A percentile compares a stretch with the other conserved stretches of the same genome.
Conservation (phyloP, 2,888 invertebrate species). For the Orchesellides sinensis region DNA sequence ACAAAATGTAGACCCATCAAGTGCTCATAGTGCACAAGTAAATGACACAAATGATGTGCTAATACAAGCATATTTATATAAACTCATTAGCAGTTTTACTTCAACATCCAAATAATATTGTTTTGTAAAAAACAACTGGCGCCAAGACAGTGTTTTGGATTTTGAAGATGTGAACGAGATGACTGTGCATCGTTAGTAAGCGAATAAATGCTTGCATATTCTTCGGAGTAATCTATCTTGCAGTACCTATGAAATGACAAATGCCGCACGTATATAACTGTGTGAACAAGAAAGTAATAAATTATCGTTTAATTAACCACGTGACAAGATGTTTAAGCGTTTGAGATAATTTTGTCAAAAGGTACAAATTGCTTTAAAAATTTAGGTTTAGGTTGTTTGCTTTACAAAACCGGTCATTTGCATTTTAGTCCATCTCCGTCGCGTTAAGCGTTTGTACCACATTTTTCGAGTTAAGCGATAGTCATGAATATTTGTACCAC, state of each 20-base stretch:
- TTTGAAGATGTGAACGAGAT: not conserved
- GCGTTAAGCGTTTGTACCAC: not conserved
- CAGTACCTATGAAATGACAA: not conserved
- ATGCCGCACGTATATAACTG: not conserved
- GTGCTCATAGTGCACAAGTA: no score
- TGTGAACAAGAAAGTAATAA: conserved; percentile 2
- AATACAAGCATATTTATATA: no score
- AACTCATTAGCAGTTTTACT: no score
- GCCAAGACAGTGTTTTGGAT: not conserved
- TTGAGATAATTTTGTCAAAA: no score
- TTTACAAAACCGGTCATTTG: not conserved
- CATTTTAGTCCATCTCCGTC: not conserved
- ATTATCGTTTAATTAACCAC: conserved; percentile 17
- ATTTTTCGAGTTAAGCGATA: not conserved
- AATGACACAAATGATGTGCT: no score
- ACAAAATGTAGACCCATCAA: no score
- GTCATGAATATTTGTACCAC: not conserved
- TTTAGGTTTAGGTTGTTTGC: no score
- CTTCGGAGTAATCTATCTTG: not conserved
- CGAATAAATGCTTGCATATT: not conserved
- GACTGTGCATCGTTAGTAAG: not conserved
- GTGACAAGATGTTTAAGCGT: not conserved
- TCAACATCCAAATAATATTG: no score
- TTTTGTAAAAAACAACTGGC: no score
- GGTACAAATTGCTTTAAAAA: no score